These are phyloP conservation scores for Notodonta dromedarius DNA, from an alignment of 2,888 invertebrate genomes.

Conservation along the genomic window DNA sequence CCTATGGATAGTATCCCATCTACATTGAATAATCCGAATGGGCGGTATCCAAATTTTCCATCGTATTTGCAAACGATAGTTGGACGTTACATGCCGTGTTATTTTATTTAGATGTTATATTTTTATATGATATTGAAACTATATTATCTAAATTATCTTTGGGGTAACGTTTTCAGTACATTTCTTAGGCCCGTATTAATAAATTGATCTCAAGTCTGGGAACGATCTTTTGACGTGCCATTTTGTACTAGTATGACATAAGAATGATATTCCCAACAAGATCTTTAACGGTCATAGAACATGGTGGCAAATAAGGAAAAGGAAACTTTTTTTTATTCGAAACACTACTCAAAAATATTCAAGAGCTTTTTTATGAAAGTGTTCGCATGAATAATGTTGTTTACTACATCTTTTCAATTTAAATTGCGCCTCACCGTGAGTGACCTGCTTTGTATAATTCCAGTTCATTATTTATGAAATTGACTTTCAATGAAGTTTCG, in stretches of 20 bases:
- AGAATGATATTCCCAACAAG: too few relatives aligned
- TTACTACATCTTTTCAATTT: conserved; percentile 19
- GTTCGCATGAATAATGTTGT: conserved; percentile 28
- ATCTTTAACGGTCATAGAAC: too few relatives aligned
- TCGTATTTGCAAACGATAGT: neutral
- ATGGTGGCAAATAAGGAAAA: too few relatives aligned
- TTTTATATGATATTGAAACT: neutral
- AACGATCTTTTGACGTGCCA: too few relatives aligned
- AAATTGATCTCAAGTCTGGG: too few relatives aligned
- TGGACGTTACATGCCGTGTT: neutral
- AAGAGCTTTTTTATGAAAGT: conserved; percentile 9
- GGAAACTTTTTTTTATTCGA: too few relatives aligned
- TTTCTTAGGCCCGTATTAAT: too few relatives aligned
- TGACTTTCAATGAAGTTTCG: conserved; percentile 19
- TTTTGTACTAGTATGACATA: too few relatives aligned
- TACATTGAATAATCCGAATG: neutral
- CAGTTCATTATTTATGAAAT: conserved; percentile 13
- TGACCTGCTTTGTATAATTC: conserved; percentile 12
- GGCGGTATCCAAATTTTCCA: neutral
- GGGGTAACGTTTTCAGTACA: too few relatives aligned
- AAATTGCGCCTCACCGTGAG: too few relatives aligned
- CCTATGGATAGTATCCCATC: neutral
- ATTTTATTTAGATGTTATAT: neutral
- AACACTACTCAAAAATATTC: too few relatives aligned
- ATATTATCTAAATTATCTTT: too few relatives aligned